Conservation (phyloP, 2,797 vertebrate species). For the Neosilurus hyrtlii region DNA sequence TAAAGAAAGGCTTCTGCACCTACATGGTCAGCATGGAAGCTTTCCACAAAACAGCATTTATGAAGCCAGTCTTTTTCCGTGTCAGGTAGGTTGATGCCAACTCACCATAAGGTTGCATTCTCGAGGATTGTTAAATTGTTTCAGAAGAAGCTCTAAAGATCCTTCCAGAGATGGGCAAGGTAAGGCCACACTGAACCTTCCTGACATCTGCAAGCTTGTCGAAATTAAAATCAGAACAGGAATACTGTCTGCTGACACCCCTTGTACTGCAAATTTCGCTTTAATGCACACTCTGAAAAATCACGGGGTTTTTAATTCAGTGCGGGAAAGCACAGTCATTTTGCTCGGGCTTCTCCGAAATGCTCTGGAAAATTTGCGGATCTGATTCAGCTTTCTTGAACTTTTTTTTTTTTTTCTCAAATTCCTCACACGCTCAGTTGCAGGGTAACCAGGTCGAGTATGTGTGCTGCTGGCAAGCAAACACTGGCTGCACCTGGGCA, state of each 20-base stretch:
- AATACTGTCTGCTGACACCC: constrained; percentile 50
- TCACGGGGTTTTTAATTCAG: constrained; percentile 47
- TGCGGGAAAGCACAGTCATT: constrained; percentile 25
- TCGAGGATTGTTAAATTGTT: constrained; percentile 45
- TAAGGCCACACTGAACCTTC: constrained; percentile 43
- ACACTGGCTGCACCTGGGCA: constrained; percentile 95
- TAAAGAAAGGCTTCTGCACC: constrained; percentile 18
- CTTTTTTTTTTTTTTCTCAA: neutral
- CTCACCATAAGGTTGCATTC: constrained; percentile 53
- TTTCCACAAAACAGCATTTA: constrained; percentile 17
- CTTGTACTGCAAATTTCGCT: constrained; percentile 58
- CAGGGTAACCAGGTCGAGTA: constrained; percentile 98
- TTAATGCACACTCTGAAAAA: constrained; percentile 66
- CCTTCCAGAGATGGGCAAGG: constrained; percentile 48
- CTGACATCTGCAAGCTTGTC: constrained; percentile 53
- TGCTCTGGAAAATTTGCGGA: constrained; percentile 55
- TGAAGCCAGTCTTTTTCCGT: constrained; percentile 22
- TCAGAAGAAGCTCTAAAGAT: constrained; percentile 43
- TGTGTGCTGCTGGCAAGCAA: constrained; percentile 91
- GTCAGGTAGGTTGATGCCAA: constrained; percentile 35
- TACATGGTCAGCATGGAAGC: constrained; percentile 20
- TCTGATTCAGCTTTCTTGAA: constrained; percentile 35
- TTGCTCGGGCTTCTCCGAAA: constrained; percentile 56
- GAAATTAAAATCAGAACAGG: constrained; percentile 42
- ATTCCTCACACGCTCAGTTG: constrained; percentile 76